phyloP scores from a whole-genome alignment of 2,888 invertebrate species.

The Agrilus mali region DNA sequence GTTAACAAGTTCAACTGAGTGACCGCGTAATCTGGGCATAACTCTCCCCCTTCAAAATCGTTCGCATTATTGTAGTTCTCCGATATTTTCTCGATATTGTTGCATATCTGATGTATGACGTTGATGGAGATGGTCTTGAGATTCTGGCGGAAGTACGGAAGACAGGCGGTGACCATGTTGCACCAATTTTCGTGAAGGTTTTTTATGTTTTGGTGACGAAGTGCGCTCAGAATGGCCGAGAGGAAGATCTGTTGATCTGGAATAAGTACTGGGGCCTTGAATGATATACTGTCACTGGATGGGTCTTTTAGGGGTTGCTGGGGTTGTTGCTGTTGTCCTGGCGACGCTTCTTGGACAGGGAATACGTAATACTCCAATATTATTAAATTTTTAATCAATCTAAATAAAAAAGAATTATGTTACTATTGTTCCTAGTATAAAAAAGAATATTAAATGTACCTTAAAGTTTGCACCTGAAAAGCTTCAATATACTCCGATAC shows the following conservation, averaged over 20 bases:
- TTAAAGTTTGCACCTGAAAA: constrained; percentile 52
- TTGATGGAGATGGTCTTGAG: constrained; percentile 64
- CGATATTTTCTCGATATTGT: constrained; percentile 50
- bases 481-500: constrained; percentile 53
- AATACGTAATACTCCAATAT: constrained; percentile 61
- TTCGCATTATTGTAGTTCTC: constrained; percentile 24
- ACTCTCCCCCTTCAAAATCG: constrained; percentile 31
- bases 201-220: constrained; percentile 56
- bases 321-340: constrained; percentile 10
- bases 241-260: constrained; percentile 76
- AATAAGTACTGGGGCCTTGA: constrained; percentile 50
- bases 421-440: background rate
- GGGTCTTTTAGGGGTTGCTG: constrained; percentile 22
- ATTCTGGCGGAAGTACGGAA: constrained; percentile 68
- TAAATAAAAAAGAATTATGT: constrained; percentile 19
- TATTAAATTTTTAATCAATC: constrained; percentile 56
- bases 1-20: constrained; percentile 68
- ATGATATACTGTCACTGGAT: constrained; percentile 39
- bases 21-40: constrained; percentile 66
- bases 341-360: constrained; percentile 14
- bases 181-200: constrained; percentile 76
- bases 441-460: constrained; percentile 24
- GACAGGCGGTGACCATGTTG: constrained; percentile 62
- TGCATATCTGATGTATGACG: constrained; percentile 67
- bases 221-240: constrained; percentile 62